These are phyloP conservation scores for Urocitellus parryii DNA, from an alignment of 2,113 vertebrate species.

Conservation along the genomic window DNA sequence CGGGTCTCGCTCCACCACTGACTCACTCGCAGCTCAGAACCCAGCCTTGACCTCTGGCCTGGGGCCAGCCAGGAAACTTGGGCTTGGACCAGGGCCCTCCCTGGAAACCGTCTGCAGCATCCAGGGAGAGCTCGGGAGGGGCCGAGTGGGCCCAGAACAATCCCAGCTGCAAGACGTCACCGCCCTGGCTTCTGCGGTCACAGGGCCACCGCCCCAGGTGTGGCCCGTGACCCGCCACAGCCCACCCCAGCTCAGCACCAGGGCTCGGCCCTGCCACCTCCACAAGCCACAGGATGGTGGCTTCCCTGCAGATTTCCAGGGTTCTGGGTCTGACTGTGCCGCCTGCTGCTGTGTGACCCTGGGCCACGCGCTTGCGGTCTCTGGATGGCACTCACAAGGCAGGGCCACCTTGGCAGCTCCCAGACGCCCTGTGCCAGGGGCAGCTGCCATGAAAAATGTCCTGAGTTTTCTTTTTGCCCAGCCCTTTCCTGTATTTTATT, in stretches of 20 bases:
- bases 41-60: constrained; percentile 60
- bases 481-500: not conserved
- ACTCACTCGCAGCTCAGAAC: constrained; percentile 52
- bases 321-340: not conserved
- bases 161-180: not conserved
- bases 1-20: not conserved
- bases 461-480: not conserved
- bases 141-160: not conserved
- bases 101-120: constrained; percentile 69
- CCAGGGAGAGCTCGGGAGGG: constrained; percentile 9
- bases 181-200: not conserved
- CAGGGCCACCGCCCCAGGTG: constrained; percentile 1
- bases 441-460: not conserved
- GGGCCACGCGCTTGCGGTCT: not conserved
- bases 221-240: not conserved
- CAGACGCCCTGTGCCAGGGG: too few species aligned
- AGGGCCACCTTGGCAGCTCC: not conserved
- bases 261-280: not conserved
- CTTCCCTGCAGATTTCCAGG: not conserved
- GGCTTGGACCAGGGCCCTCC: constrained; percentile 58
- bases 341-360: not conserved
- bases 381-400: too few species aligned
- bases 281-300: fast-evolving
- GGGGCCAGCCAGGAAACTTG: constrained; percentile 63
- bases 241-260: not conserved